Evolutionary conservation across 2,888 invertebrate species (phyloP), one percentile per base, ranked within the genome.

Genomic region (Andricus quercusramuli): DNA sequence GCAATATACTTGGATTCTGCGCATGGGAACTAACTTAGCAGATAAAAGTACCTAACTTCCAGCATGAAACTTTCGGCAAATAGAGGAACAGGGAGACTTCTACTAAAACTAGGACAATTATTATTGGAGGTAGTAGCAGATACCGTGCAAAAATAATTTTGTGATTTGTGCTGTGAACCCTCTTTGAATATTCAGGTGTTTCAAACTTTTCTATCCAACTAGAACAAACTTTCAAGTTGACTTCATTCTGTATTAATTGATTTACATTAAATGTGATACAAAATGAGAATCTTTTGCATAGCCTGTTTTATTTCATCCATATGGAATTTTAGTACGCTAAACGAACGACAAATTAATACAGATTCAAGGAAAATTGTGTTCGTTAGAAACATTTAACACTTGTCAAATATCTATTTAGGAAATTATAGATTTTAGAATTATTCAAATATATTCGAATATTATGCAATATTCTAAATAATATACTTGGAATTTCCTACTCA

Each of bases 1-100:
- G 70, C 41, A 25, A 70, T 80, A 29, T 77, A 64, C 59, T 68
- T 64, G 68, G 62, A 64, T 62, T 74, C 51, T 78, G 78, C 68
- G 66, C 59, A 66, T 56, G 77, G 32, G 65, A 67, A 37, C 22
- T 56, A 41, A 77, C 29, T 76, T 29, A 20, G 70, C 29, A 68
- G 66, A 77, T 77, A 77, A 78, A 67, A 67, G 32, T 77, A 51
- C 66, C 32, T 77, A 74, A 74, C 74, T 74, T 70, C 51, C 74
- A 29, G 20, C 47, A 51, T 20, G 29, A 74, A 74, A 74, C 51
- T 56, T 74, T 74, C n/a, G 20, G n/a, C 74, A 74, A 74, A 74
- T 74, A 74, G 51, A 74, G 51, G 56, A 74, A 56, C 56, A 56
- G 56, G 56, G 13, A 25, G 29, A 29, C 32, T 56, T 70, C 51